Conservation (phyloP, 1,140 invertebrate species). For the Brachionus plicatilis region DNA sequence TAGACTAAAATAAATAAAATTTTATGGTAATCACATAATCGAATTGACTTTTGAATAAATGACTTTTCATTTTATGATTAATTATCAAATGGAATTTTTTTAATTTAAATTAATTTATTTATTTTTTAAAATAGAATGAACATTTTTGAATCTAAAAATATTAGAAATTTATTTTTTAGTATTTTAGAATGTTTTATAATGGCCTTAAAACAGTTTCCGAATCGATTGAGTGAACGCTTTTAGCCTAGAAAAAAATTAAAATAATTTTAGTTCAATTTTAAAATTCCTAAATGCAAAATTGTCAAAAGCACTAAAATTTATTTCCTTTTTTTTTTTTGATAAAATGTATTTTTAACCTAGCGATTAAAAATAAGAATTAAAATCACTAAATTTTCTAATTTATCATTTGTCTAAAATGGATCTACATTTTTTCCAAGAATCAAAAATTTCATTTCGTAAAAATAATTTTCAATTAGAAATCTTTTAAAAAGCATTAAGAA, state of each 20-base stretch:
- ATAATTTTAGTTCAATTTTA: neutral
- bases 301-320: neutral
- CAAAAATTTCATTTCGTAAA: neutral
- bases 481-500: neutral
- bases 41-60: neutral
- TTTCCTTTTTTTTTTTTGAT: neutral
- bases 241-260: too few relatives aligned
- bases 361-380: neutral
- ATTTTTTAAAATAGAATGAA: neutral
- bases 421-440: neutral
- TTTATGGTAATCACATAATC: neutral
- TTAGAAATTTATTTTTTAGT: too few relatives aligned
- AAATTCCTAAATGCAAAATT: neutral
- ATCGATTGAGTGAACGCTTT: too few relatives aligned
- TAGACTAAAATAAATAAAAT: neutral
- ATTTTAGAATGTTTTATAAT: too few relatives aligned
- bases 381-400: neutral
- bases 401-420: neutral
- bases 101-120: neutral
- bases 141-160: neutral
- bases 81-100: neutral
- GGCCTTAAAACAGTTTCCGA: too few relatives aligned
- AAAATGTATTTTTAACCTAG: neutral
- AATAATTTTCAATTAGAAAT: neutral
- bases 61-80: neutral